Base-by-base conservation (phyloP, 37 sponge, comb jelly and placozoan genomes). In the Petrosia ficiformis region DNA sequence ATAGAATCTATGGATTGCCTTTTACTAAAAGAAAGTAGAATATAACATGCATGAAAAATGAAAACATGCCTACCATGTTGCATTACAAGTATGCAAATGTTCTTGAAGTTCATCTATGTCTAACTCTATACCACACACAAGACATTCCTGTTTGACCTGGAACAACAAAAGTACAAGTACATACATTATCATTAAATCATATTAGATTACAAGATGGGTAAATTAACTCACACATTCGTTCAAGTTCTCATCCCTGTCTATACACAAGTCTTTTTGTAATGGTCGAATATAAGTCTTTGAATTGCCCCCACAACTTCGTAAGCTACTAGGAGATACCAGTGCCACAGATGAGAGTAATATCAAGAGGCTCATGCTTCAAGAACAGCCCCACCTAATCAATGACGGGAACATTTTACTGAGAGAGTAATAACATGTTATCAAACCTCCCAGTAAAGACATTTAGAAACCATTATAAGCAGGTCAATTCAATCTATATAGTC, bases 211-310 rank as follows among this genome's bases (percentile, higher is more conserved):
- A n/a, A n/a, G n/a, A n/a, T n/a, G n/a, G n/a, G n/a, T n/a, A n/a
- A n/a, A n/a, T n/a, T n/a, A n/a, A n/a, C n/a, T n/a, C n/a, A n/a
- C n/a, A n/a, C n/a, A n/a, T n/a, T n/a, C n/a, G n/a, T n/a, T n/a
- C n/a, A n/a, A n/a, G n/a, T n/a, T n/a, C n/a, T n/a, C n/a, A n/a
- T n/a, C n/a, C n/a, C n/a, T n/a, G n/a, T n/a, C n/a, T n/a, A n/a
- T n/a, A n/a, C n/a, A n/a, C n/a, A 76, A 42, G 52, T 76, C 77
- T 64, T 65, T 76, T 52, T 76, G 77, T 10, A 76, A 14, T 37
- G 77, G 77, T 3, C 42, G 42, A 28, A 76, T 76, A 67, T 76
- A 76, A 3, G 77, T 76, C n/a, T 54, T 30, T 5, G 77, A 26
- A 26, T 67, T 61, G 11, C 61, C 77, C n/a, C n/a, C n/a, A 6